A percentile compares a stretch with the other conserved stretches of the same genome.
Conservation (phyloP, 2,113 vertebrate species). For the Eptesicus fuscus region DNA sequence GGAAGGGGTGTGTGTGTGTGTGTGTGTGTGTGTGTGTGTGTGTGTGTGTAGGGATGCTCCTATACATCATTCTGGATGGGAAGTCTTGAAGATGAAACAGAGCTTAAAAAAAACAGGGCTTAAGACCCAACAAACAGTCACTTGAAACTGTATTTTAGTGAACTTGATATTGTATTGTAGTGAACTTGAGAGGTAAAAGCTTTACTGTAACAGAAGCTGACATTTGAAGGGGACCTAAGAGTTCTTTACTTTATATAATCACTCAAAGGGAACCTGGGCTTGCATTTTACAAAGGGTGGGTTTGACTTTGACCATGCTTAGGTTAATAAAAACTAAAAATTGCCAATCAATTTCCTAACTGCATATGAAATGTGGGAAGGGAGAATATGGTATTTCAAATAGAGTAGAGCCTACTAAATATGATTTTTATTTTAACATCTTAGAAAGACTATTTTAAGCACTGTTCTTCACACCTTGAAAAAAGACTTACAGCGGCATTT, state of each 20-base stretch:
- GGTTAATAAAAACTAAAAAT: not conserved
- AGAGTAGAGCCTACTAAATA: not conserved
- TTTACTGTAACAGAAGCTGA: not conserved
- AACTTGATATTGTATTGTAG: not conserved
- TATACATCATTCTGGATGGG: not conserved
- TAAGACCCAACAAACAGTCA: not conserved
- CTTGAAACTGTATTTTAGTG: not conserved
- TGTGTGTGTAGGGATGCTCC: too few relatives aligned
- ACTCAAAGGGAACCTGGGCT: not conserved
- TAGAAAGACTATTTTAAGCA: not conserved
- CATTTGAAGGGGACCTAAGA: not conserved
- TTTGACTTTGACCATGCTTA: not conserved
- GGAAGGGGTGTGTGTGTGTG: not conserved
- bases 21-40: not conserved
- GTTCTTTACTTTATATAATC: not conserved
- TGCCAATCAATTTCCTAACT: not conserved
- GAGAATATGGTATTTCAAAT: not conserved
- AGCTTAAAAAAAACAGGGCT: not conserved
- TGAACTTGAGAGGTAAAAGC: not conserved
- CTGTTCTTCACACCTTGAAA: not conserved
- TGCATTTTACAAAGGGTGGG: not conserved
- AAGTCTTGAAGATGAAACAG: not conserved
- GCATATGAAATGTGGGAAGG: not conserved
- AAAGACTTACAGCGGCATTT: rapidly evolving
- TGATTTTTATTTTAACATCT: not conserved